Conservation (phyloP, 2,113 vertebrate species). For the Cariama cristata region DNA sequence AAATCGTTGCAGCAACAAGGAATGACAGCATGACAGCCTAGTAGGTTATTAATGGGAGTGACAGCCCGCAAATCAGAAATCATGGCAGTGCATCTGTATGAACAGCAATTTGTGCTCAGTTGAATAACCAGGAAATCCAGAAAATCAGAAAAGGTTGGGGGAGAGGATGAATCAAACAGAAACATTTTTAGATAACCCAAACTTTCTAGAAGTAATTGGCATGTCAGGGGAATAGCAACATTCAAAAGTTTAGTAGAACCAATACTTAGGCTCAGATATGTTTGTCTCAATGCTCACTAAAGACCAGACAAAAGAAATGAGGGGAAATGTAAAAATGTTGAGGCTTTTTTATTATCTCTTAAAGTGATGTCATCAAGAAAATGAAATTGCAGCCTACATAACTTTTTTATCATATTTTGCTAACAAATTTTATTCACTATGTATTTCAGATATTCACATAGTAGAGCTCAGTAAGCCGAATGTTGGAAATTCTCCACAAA, state of each 20-base stretch:
- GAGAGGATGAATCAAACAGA: conserved; percentile 67
- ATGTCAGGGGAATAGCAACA: neutral
- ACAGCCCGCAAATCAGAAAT: conserved; percentile 82
- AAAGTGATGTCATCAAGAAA: neutral
- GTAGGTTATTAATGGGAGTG: conserved; percentile 77
- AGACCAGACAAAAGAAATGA: neutral
- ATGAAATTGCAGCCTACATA: neutral
- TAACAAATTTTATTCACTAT: neutral
- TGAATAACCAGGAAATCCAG: conserved; percentile 74
- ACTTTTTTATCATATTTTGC: neutral
- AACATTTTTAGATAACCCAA: conserved; percentile 54
- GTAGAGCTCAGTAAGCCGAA: neutral
- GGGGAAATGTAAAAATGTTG: neutral
- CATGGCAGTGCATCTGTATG: conserved; percentile 67
- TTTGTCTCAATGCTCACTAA: neutral
- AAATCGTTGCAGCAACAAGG: conserved; percentile 75
- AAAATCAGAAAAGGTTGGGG: conserved; percentile 57
- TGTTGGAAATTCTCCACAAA: neutral
- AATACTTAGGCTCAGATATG: neutral
- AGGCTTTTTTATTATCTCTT: neutral
- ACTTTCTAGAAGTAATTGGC: conserved; percentile 42
- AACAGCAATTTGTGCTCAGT: conserved; percentile 74
- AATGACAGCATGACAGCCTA: conserved; percentile 78
- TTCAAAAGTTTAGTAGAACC: neutral
- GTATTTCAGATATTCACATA: neutral